Evolutionary conservation across 2,888 invertebrate species (phyloP).

Genomic region (Cheilosia variabilis): DNA sequence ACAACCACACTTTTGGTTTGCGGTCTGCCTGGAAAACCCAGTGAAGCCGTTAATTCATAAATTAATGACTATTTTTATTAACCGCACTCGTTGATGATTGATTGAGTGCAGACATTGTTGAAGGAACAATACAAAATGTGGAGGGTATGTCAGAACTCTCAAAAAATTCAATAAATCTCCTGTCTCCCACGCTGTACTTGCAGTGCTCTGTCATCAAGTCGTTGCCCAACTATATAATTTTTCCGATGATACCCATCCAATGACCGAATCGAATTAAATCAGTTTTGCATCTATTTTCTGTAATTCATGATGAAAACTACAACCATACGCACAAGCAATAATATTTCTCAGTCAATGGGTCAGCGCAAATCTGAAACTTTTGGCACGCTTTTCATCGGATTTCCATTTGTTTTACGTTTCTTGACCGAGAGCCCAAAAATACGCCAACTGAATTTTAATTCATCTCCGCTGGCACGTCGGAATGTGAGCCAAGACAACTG

Average conservation of each 20-base stretch:
- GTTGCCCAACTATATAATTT: too few relatives aligned
- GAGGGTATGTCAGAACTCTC: too few relatives aligned
- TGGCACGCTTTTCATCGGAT: constrained; percentile 71
- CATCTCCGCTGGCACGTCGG: constrained; percentile 3
- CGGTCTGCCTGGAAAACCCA: not conserved
- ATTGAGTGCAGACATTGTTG: not conserved
- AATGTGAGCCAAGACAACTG: constrained; percentile 33
- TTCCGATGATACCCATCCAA: not conserved
- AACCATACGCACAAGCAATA: not conserved
- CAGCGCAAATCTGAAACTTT: constrained; percentile 52
- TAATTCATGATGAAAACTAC: not conserved
- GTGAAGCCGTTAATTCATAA: not conserved
- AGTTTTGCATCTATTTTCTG: not conserved
- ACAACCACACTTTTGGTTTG: constrained; percentile 8
- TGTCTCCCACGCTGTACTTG: too few relatives aligned
- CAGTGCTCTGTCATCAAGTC: too few relatives aligned
- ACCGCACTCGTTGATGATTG: not conserved
- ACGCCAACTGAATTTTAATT: constrained; percentile 63
- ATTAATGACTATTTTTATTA: not conserved
- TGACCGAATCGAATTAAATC: not conserved
- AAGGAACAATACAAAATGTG: too few relatives aligned
- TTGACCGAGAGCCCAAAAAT: constrained; percentile 58
- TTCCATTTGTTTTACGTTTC: constrained; percentile 23
- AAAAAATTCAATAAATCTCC: too few relatives aligned
- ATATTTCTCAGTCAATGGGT: constrained; percentile 34